Conservation (phyloP, 2,888 invertebrate species). For the Eupithecia vulgata region DNA sequence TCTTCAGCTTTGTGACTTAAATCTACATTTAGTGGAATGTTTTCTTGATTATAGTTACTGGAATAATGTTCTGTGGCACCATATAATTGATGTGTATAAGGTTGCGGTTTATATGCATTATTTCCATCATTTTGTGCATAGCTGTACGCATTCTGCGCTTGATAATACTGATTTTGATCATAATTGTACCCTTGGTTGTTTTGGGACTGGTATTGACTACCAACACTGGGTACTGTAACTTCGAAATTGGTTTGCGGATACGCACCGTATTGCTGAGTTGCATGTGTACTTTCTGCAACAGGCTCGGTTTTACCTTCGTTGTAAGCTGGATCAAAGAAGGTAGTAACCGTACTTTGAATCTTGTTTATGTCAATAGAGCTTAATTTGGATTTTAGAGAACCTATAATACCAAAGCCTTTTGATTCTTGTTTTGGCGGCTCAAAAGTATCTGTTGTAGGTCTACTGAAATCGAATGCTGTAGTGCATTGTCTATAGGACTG, state of each 20-base stretch:
- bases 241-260: slow-evolving; percentile 56
- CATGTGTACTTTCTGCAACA: slow-evolving; percentile 46
- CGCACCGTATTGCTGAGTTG: slow-evolving; percentile 43
- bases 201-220: slow-evolving; percentile 34
- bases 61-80: slow-evolving; percentile 17
- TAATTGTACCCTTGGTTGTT: slow-evolving; percentile 37
- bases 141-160: slow-evolving; percentile 41
- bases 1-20: slow-evolving; percentile 14
- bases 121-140: slow-evolving; percentile 48
- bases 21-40: slow-evolving; percentile 35
- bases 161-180: slow-evolving; percentile 42
- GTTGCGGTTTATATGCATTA: slow-evolving; percentile 28
- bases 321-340: slow-evolving; percentile 77
- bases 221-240: slow-evolving; percentile 58
- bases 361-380: slow-evolving; percentile 77
- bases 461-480: slow-evolving; percentile 72
- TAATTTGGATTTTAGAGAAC: slow-evolving; percentile 78
- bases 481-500: slow-evolving; percentile 49
- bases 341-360: slow-evolving; percentile 76
- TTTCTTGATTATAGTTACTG: slow-evolving; percentile 31
- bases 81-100: slow-evolving; percentile 20
- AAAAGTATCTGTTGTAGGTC: slow-evolving; percentile 60
- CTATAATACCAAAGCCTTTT: slow-evolving; percentile 73
- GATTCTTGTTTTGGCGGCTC: slow-evolving; percentile 60
- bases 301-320: slow-evolving; percentile 57